These are phyloP conservation scores for Mesocricetus auratus DNA, from an alignment of 2,113 vertebrate genomes.

Conservation along the genomic window DNA sequence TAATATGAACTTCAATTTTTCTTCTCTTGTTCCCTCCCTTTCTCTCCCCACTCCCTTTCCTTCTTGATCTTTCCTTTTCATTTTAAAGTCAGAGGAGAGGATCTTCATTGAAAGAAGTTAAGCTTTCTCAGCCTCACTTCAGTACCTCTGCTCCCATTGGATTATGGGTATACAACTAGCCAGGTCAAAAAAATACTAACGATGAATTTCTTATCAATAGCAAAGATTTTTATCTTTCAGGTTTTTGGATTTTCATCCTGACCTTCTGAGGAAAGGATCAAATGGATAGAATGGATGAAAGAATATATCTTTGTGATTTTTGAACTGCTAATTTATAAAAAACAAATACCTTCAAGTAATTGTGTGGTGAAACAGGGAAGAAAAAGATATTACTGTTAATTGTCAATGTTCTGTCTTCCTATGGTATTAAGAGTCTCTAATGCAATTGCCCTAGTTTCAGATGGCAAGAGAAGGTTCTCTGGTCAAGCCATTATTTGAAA, in stretches of 20 bases:
- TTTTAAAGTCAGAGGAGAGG: not conserved
- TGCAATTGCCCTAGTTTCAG: not conserved
- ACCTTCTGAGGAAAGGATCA: not conserved
- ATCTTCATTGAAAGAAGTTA: not conserved
- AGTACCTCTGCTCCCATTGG: not conserved
- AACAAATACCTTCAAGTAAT: not conserved
- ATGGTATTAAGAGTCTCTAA: not conserved
- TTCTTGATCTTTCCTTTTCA: not conserved
- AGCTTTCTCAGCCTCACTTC: not conserved
- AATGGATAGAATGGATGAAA: not conserved
- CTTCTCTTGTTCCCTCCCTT: no score
- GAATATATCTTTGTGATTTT: not conserved
- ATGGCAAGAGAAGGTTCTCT: not conserved
- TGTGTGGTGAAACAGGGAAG: not conserved
- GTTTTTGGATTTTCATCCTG: not conserved
- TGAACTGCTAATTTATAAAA: not conserved
- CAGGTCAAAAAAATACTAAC: not conserved
- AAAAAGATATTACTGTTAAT: not conserved
- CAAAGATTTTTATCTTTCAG: not conserved
- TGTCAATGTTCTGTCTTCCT: not conserved
- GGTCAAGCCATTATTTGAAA: not conserved
- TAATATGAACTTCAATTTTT: not conserved
- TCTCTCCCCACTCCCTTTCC: accelerated
- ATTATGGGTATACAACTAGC: not conserved
- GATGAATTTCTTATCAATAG: not conserved